phyloP scores from a whole-genome alignment of 2,888 invertebrate genomes.

The Chorisops tibialis region DNA sequence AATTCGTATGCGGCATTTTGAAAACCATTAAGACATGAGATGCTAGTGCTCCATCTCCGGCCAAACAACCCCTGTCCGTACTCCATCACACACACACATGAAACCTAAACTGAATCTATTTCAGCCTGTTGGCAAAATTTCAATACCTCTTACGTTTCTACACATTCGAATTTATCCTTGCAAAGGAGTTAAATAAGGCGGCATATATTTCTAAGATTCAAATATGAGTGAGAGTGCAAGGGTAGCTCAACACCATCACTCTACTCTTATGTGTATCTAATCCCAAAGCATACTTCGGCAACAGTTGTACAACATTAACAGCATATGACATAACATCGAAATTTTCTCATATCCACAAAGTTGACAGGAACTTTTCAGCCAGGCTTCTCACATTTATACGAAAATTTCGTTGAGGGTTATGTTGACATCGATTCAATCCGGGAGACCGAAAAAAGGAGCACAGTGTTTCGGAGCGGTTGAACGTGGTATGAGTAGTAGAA shows the following conservation, averaged over 20 bases:
- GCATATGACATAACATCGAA: conserved; percentile 7
- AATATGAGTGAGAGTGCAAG: no score
- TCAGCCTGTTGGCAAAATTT: conserved; percentile 3
- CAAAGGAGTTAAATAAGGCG: no score
- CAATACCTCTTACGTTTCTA: background rate
- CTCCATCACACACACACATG: background rate
- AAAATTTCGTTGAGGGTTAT: no score
- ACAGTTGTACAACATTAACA: background rate
- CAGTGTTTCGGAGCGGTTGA: no score
- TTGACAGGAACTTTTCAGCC: background rate
- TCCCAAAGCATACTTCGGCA: conserved; percentile 1
- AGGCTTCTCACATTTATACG: background rate
- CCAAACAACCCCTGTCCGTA: background rate
- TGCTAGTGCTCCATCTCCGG: background rate
- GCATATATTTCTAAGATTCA: no score
- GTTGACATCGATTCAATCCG: no score
- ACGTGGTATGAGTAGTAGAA: no score
- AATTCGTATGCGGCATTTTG: background rate
- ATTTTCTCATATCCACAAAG: conserved; percentile 7
- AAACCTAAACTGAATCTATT: background rate
- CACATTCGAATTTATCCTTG: background rate
- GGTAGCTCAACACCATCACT: no score
- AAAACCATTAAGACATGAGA: background rate
- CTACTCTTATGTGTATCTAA: background rate
- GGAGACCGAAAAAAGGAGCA: no score